phyloP scores from a whole-genome alignment of 2,888 invertebrate genomes.

The Teleiodes luculella region DNA sequence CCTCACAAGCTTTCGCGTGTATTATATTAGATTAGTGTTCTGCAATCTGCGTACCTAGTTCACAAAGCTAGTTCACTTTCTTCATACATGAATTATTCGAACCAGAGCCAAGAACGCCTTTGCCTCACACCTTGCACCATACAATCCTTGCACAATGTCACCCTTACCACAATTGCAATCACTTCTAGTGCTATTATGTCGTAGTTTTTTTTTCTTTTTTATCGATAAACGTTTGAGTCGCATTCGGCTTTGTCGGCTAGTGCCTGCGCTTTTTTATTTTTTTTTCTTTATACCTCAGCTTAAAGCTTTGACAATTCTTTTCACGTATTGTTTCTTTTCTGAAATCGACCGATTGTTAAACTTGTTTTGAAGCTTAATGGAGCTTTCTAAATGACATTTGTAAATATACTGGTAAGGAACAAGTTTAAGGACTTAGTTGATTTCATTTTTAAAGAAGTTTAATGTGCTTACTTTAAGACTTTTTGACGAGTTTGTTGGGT shows the following conservation, averaged over 20 bases:
- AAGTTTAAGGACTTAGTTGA: not conserved
- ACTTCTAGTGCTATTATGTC: constrained; percentile 52
- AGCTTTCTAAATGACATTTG: not conserved
- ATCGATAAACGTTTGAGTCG: constrained; percentile 33
- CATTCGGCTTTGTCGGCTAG: constrained; percentile 16
- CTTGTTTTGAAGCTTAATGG: not conserved
- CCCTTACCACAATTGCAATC: constrained; percentile 52
- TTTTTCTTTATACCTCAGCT: constrained; percentile 7
- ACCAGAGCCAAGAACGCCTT: not conserved
- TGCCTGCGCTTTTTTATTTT: constrained; percentile 8
- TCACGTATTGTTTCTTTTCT: not conserved
- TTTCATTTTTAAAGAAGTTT: no score
- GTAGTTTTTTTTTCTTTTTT: constrained; percentile 34
- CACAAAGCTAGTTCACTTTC: no score
- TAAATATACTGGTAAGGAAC: constrained; percentile 1
- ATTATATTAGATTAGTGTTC: no score
- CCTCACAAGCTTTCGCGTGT: no score
- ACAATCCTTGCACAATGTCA: constrained; percentile 34
- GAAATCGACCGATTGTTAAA: constrained; percentile 4
- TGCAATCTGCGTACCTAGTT: no score
- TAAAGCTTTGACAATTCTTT: constrained; percentile 6
- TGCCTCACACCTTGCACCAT: constrained; percentile 22
- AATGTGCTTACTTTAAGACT: not conserved
- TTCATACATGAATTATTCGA: no score
- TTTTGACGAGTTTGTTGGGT: not conserved